Conservation (phyloP, 1,140 invertebrate species). For the Solenopsis invicta region DNA sequence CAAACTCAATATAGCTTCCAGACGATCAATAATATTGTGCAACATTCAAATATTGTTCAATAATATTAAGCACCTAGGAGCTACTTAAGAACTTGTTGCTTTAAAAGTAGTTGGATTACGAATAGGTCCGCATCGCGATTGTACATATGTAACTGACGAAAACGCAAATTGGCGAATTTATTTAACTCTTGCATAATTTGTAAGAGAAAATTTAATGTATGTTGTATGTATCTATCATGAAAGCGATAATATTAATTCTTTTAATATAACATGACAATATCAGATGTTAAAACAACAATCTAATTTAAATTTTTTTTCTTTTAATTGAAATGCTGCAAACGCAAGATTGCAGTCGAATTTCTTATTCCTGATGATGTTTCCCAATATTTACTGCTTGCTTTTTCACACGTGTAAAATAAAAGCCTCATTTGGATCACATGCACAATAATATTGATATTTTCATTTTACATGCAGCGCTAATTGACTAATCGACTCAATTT, state of each 20-base stretch:
- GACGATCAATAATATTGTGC: too few relatives aligned
- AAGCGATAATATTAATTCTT: slow-evolving; percentile 17
- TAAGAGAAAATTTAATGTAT: slow-evolving; percentile 11
- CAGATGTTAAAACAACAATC: not conserved
- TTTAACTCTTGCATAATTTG: not conserved
- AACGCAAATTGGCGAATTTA: slow-evolving; percentile 25
- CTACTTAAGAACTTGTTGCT: slow-evolving; percentile 33
- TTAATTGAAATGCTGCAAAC: not conserved
- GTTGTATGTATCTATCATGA: slow-evolving; percentile 14
- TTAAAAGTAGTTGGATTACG: slow-evolving; percentile 63
- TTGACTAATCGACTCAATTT: not conserved
- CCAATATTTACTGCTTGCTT: not conserved
- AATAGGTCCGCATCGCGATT: slow-evolving; percentile 67
- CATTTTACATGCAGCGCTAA: not conserved
- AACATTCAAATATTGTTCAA: too few relatives aligned
- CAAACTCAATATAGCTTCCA: too few relatives aligned
- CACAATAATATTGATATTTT: not conserved
- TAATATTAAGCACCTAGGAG: too few relatives aligned
- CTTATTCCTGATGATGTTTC: not conserved
- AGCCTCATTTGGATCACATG: not conserved
- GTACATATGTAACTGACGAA: slow-evolving; percentile 83
- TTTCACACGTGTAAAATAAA: not conserved
- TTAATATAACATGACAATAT: not conserved
- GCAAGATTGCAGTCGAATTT: not conserved
- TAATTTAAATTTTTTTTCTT: not conserved